A percentile compares a stretch with the other conserved stretches of the same genome.
phyloP scores from a whole-genome alignment of 2,888 invertebrate species.

The Bellardia pandia region DNA sequence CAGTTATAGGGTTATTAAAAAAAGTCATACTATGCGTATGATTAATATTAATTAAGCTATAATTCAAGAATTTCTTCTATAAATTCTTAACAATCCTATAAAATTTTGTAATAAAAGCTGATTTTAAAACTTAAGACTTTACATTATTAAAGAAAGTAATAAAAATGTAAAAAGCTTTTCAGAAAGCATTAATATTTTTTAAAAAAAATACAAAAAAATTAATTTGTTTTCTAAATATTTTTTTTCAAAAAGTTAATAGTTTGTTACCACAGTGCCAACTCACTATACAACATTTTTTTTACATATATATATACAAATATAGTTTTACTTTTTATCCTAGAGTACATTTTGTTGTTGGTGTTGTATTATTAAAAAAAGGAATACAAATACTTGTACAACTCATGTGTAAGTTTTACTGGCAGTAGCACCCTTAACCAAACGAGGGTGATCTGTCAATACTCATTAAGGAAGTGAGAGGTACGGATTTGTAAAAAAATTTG shows the following conservation, averaged over 20 bases:
- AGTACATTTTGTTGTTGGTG: background rate
- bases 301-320: background rate
- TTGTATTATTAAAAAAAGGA: background rate
- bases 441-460: slow-evolving; percentile 16
- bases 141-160: no score
- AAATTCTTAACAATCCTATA: no score
- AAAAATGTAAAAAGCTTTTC: no score
- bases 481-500: no score
- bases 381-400: slow-evolving; percentile 21
- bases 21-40: background rate
- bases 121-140: no score
- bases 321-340: background rate
- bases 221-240: no score
- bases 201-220: no score
- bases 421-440: background rate
- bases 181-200: no score
- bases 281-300: background rate
- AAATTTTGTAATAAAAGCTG: no score
- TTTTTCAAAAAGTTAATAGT: background rate
- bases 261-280: background rate
- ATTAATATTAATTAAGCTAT: background rate
- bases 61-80: no score
- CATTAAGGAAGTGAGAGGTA: no score
- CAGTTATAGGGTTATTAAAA: no score
- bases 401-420: slow-evolving; percentile 6